Evolutionary conservation across 2,888 invertebrate genomes (phyloP), one percentile per base, ranked within the genome.

Genomic region (Chymomyza procnemis): DNA sequence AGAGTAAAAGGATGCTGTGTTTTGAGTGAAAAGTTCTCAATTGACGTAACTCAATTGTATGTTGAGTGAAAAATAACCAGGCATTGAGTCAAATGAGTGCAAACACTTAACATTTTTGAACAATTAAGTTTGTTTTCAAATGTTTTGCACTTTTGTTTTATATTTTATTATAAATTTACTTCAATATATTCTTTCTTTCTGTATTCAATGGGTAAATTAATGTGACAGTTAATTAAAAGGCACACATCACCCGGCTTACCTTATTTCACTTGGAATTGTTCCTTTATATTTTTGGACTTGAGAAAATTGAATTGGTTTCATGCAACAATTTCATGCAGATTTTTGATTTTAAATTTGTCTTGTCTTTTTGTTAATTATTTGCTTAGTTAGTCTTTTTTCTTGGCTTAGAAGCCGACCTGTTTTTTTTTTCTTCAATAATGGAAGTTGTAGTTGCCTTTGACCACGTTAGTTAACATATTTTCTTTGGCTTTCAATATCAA

Each of bases 341-440:
- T 85, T 80, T 76, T 85, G 79, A 77, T 79, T 84, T 79, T 85
- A 76, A 77, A 81, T 84, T 81, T 72, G 67, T 72, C 70, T 77
- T 79, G 86, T 65, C 64, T 74, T 64, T 58, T 78, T 76, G 73
- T 69, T 67, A 84, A 86, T 82, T 82, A 84, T 73, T 73, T 79
- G 87, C 85, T 86, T 86, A 82, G 81, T 84, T 82, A 85, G 69
- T 72, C 81, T 81, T 75, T 86, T n/a, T 84, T 86, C 79, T 75
- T 75, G 82, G 41, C 85, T 75, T 73, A 60, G 76, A 74, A 66
- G 66, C 69, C 59, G 55, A 57, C 68, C 55, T 69, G 41, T 18
- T 14, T 2, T 14, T 2, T 1, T 69, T 69, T 54, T 66, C 52
- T 56, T 50, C 41, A 26, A 26, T 26, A 26, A n/a, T 22, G 46